These are phyloP conservation scores for Scaptomyza cyrtandrae DNA, from an alignment of 2,888 invertebrate species.

Conservation along the genomic window DNA sequence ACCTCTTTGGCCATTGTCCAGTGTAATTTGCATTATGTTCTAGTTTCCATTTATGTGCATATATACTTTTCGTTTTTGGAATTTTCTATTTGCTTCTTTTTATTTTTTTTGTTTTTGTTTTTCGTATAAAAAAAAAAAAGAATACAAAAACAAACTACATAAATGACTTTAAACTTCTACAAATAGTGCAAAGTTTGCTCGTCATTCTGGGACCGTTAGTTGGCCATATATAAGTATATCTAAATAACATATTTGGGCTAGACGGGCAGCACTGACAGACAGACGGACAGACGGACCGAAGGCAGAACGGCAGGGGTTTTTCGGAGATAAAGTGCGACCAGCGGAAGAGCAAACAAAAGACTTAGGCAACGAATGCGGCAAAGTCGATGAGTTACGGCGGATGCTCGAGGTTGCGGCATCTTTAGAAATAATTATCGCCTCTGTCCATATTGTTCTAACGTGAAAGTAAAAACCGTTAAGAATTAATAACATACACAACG, in stretches of 20 bases:
- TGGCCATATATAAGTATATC: constrained; percentile 55
- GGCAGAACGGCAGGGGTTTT: neutral
- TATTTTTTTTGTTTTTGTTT: too few species aligned
- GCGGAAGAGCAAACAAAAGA: constrained; percentile 69
- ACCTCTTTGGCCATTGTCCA: constrained; percentile 59
- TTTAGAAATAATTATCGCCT: constrained; percentile 74
- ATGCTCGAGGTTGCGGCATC: constrained; percentile 56
- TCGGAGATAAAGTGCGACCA: constrained; percentile 22
- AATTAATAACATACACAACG: constrained; percentile 72
- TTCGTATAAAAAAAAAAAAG: neutral
- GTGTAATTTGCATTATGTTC: constrained; percentile 66
- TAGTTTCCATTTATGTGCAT: constrained; percentile 54
- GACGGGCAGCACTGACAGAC: constrained; percentile 29
- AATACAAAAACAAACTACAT: constrained; percentile 5
- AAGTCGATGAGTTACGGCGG: constrained; percentile 23
- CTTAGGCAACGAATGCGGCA: constrained; percentile 53
- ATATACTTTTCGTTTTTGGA: constrained; percentile 41
- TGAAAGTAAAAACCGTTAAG: constrained; percentile 80
- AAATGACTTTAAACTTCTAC: constrained; percentile 40
- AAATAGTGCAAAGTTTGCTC: constrained; percentile 59
- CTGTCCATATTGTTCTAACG: constrained; percentile 80
- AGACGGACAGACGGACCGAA: neutral
- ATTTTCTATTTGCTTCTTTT: constrained; percentile 61
- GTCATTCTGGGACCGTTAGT: constrained; percentile 67
- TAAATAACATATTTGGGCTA: constrained; percentile 57